Base-by-base conservation (phyloP, 1,140 invertebrate genomes). In the Diorhabda sublineata region DNA sequence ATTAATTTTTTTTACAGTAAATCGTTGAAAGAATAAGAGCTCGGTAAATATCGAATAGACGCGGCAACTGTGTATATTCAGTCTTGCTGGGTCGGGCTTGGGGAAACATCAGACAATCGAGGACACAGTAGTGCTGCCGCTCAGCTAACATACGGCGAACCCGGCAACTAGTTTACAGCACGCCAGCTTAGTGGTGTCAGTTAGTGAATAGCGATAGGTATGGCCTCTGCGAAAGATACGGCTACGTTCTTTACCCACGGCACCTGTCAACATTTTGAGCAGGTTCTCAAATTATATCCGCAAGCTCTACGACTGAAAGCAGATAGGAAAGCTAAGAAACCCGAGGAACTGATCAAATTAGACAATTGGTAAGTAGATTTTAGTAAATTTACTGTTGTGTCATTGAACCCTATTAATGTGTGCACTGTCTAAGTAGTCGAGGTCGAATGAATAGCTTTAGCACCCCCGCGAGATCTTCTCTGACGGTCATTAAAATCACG, bases 191-290 rank as follows among this genome's bases (percentile, higher is more conserved):
- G 71, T 70, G 74, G 76, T 75, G 77, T 74, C 74, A 76, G 74
- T 72, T 71, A 70, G 72, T 70, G 75, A 85, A 84, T 85, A 85
- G 86, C 85, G 87, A 63, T 66, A 66, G 69, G 65, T 62, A 92
- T 93, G 90, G 90, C 91, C 87, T 90, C 90, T 86, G 87, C 89
- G 82, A 91, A 89, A 87, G 91, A 92, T 84, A 93, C 92, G 81
- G 91, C 91, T 81, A 92, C 90, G 87, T 96, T 96, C 87, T 95
- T 95, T 84, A 87, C 90, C 81, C 89, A 92, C 84, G 94, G 92
- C 77, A 92, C 91, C 81, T 87, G 90, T 75, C 87, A 85, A 83
- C 92, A 95, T 82, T 96, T 94, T 84, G 90, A 93, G 80, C 90
- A 92, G 84, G 92, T 95, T 77, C 87, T 93, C 75, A 91, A 92